Evolutionary conservation across 2,888 invertebrate genomes (phyloP).

Genomic region (Epiperipatus broadwayi): DNA sequence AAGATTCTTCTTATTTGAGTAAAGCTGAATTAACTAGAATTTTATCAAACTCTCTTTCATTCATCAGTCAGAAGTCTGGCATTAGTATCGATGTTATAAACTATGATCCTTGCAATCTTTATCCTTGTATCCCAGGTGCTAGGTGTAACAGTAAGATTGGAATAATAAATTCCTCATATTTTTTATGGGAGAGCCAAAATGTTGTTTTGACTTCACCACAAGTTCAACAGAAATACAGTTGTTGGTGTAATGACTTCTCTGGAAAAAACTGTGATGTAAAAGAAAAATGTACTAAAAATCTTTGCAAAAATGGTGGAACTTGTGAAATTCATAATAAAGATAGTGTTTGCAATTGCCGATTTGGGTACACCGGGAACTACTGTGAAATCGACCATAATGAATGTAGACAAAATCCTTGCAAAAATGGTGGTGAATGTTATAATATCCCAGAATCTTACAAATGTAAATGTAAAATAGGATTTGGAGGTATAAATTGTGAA

Average conservation of each 20-base stretch:
- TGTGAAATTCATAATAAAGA: constrained; percentile 72
- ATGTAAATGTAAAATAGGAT: constrained; percentile 20
- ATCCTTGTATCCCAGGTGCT: background rate
- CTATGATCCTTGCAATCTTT: no score
- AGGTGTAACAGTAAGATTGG: background rate
- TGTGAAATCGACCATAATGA: constrained; percentile 70
- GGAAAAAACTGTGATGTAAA: no score
- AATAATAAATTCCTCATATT: no score
- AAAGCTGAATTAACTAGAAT: no score
- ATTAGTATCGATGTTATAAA: no score
- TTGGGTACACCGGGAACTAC: constrained; percentile 71
- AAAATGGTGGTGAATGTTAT: constrained; percentile 61
- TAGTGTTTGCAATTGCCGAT: constrained; percentile 75
- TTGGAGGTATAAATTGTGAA: constrained; percentile 21
- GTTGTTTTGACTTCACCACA: no score
- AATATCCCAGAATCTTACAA: constrained; percentile 6
- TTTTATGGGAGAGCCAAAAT: no score
- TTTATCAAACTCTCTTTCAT: no score
- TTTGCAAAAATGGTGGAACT: constrained; percentile 75
- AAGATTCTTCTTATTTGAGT: no score
- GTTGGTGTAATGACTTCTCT: background rate
- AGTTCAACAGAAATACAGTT: background rate
- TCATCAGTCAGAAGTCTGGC: no score
- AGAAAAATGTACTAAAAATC: constrained; percentile 58
- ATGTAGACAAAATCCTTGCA: constrained; percentile 79